Percentiles rank a stretch among this genome's conserved stretches.
Conservation (phyloP, 2,888 invertebrate species). For the Cremastinae sp. region DNA sequence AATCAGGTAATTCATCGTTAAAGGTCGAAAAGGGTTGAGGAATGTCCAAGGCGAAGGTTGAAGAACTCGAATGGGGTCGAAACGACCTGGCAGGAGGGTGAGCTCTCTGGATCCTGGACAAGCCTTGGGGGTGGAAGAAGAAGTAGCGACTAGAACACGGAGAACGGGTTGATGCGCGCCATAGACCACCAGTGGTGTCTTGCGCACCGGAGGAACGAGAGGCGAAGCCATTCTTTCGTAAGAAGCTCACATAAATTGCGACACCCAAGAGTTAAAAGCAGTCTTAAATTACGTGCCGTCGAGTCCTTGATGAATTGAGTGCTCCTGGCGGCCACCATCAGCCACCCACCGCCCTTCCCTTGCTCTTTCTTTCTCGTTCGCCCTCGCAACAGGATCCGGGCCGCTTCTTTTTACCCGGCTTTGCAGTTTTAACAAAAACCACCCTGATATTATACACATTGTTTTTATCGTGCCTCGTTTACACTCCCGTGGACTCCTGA, state of each 20-base stretch:
- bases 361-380: constrained; percentile 58
- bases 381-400: constrained; percentile 55
- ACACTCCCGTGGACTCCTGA: constrained; percentile 60
- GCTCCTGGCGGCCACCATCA: constrained; percentile 71
- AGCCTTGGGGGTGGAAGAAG: constrained; percentile 63
- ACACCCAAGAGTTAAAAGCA: constrained; percentile 81
- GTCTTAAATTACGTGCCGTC: constrained; percentile 80
- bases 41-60: constrained; percentile 49
- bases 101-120: constrained; percentile 21
- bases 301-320: constrained; percentile 80
- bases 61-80: constrained; percentile 48
- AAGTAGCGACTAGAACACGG: constrained; percentile 49
- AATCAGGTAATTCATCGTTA: constrained; percentile 19
- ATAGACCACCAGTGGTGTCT: constrained; percentile 62
- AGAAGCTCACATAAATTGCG: constrained; percentile 80
- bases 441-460: constrained; percentile 73
- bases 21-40: constrained; percentile 56
- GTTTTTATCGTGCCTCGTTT: constrained; percentile 73
- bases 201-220: constrained; percentile 67
- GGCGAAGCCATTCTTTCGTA: constrained; percentile 78
- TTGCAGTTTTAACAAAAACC: constrained; percentile 51
- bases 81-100: constrained; percentile 37
- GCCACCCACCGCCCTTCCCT: constrained; percentile 51
- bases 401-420: constrained; percentile 54
- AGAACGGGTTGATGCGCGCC: constrained; percentile 54